Conservation (phyloP, 2,113 vertebrate genomes). For the Rhabdornis inornatus region DNA sequence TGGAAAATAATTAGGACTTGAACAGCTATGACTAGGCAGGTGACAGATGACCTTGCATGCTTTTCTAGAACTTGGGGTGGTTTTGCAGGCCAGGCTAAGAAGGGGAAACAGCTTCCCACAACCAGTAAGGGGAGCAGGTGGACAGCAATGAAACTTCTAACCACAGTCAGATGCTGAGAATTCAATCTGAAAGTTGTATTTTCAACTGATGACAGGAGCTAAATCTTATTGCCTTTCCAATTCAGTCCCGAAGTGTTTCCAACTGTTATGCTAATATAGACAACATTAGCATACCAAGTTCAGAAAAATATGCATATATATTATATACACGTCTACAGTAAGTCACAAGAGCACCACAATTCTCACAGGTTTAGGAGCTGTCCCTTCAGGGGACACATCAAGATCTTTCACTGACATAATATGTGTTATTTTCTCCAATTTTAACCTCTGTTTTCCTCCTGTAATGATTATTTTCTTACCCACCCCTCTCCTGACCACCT, state of each 20-base stretch:
- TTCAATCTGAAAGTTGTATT: not conserved
- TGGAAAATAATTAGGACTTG: not conserved
- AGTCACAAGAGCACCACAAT: not conserved
- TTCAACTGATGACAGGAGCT: not conserved
- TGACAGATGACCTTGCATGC: not conserved
- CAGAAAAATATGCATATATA: not conserved
- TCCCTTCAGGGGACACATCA: not conserved
- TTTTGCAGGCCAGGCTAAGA: not conserved
- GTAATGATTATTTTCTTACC: not conserved
- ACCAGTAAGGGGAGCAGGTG: not conserved
- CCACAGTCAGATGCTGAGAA: not conserved
- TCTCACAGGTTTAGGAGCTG: not conserved
- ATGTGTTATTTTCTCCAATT: accelerated
- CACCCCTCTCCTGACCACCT: not conserved
- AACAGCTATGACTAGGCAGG: not conserved
- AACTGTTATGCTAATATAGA: not conserved
- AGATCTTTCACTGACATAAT: not conserved
- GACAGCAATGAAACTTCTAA: not conserved
- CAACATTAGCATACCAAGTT: accelerated
- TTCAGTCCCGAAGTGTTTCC: not conserved
- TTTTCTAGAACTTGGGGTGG: not conserved
- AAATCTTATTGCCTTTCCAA: not conserved
- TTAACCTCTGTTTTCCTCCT: not conserved
- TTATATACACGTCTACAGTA: not conserved
- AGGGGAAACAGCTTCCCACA: not conserved